A percentile compares a stretch with the other conserved stretches of the same genome.
These are phyloP conservation scores for Lordiphosa mommai DNA, from an alignment of 1,140 invertebrate genomes.

Conservation along the genomic window DNA sequence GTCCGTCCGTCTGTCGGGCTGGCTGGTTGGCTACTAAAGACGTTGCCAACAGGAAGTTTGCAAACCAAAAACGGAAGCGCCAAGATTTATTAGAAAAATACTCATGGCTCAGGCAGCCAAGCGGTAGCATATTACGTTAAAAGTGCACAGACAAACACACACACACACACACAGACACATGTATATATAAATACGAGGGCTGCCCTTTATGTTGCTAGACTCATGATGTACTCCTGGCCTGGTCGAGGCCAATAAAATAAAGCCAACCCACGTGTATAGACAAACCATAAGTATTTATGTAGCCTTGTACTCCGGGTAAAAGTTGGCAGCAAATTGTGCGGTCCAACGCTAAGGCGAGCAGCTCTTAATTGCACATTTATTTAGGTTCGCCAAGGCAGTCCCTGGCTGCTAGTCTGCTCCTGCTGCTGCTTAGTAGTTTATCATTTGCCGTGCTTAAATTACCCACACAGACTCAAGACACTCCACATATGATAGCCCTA, in stretches of 20 bases:
- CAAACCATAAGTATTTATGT: slow-evolving; percentile 32
- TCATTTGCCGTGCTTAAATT: slow-evolving; percentile 73
- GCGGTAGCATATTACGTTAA: slow-evolving; percentile 76
- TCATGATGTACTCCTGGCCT: no score
- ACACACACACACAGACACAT: slow-evolving; percentile 8
- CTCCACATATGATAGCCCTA: slow-evolving; percentile 25
- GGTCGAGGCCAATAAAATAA: neutral
- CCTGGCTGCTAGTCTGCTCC: slow-evolving; percentile 3
- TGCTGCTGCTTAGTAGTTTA: slow-evolving; percentile 72
- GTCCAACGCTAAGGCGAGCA: slow-evolving; percentile 69
- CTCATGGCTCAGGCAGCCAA: slow-evolving; percentile 69
- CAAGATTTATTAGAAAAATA: slow-evolving; percentile 78
- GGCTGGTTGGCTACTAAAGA: slow-evolving; percentile 48
- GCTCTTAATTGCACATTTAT: slow-evolving; percentile 78
- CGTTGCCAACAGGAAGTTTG: slow-evolving; percentile 75
- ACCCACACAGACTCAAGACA: slow-evolving; percentile 31
- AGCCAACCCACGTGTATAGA: slow-evolving; percentile 15
- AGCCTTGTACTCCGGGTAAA: slow-evolving; percentile 28
- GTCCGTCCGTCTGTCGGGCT: neutral
- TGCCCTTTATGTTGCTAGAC: no score
- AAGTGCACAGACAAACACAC: slow-evolving; percentile 50
- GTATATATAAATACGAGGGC: neutral
- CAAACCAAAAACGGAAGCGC: slow-evolving; percentile 74
- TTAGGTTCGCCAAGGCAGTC: slow-evolving; percentile 61
- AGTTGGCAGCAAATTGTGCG: slow-evolving; percentile 74